Base-by-base conservation (phyloP, 2,888 invertebrate species). In the Synanthedon formicaeformis region DNA sequence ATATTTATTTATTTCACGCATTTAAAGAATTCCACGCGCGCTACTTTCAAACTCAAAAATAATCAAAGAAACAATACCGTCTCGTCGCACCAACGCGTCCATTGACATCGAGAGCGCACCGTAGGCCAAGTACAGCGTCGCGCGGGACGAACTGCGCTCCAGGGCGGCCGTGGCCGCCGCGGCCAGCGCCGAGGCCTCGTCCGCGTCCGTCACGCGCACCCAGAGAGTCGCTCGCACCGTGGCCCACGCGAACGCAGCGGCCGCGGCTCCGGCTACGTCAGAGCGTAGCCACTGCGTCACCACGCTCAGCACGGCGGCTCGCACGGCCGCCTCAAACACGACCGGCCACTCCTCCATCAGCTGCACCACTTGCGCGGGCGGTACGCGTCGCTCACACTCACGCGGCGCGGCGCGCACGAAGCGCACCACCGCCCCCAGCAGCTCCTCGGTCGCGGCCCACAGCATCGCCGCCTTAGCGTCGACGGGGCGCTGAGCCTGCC, bases 101-200 rank as follows among this genome's bases (percentile, higher is more conserved):
- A 2, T 1, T 4, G 34, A 11, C 6, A 11, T 12, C 1, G 50
- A 4, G 27, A 3, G 3, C 11, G 13, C 5, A n/a, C 8, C 16
- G 11, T 51, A 23, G 34, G 45, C 34, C 34, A 34, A 10, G 10
- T 34, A 34, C 1, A 34, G 34, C 2, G 34, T 34, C 8, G 10
- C 13, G 34, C 45, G 50, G 48, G 50, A 51, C 51, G 48, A 40
- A 3, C 16, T 1, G 8, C 45, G 56, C 34, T 34, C 49, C 59
- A 64, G 57, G 76, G 78, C 63, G 64, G 67, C 53, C 56, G 91
- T 41, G 98, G 89, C 1, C 98, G 98, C 89, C 96, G 94, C 79
- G n/a, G 93, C 93, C 18, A 63, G 52, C 52, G 62, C 61, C 52
- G 55, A 56, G 16, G 62, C 65, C 40, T 88, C 85, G 53, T 58